Base-by-base conservation (phyloP, 1,140 invertebrate genomes). In the Diprion similis region DNA sequence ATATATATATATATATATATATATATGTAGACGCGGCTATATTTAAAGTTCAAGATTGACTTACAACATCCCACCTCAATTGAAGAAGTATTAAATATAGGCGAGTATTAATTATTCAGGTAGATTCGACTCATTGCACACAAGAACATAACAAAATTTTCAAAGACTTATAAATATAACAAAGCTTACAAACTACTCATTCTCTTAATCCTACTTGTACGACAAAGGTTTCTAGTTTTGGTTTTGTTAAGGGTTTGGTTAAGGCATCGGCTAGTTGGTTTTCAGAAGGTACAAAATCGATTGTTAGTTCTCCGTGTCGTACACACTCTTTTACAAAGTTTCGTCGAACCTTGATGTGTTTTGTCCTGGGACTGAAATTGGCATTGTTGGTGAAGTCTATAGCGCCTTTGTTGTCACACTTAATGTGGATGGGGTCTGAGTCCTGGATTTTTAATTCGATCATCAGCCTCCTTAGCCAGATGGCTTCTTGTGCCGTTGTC, bases 301-400 rank as follows among this genome's bases (percentile, higher is more conserved):
- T 15, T 8, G 15, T 8, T 51, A 51, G 8, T 15, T 51, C 48
- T 8, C 48, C 48, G 9, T 51, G 8, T 8, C 15, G 9, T 51
- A 51, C 15, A 51, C 48, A 51, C 15, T 51, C 48, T 15, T 51
- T 51, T 51, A 51, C 51, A 48, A 37, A 66, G 48, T 51, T 51
- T 10, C 10, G 15, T 15, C 15, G 10, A 76, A 17, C 68, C 64
- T 13, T 73, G 70, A 10, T 75, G 76, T 74, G 78, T 83, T 71
- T 78, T 74, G 45, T 75, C 75, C 15, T 81, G 64, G 17, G 74
- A 68, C 24, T 67, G 72, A 0, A 85, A 80, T 3, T 79, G 70
- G 17, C 84, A 74, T 71, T 86, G 82, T 46, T n/a, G n/a, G n/a
- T n/a, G n/a, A n/a, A 82, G 79, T 10, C 70, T 69, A 8, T 73